Base-by-base conservation (phyloP, 2,888 invertebrate genomes). In the Oscheius sp. region DNA sequence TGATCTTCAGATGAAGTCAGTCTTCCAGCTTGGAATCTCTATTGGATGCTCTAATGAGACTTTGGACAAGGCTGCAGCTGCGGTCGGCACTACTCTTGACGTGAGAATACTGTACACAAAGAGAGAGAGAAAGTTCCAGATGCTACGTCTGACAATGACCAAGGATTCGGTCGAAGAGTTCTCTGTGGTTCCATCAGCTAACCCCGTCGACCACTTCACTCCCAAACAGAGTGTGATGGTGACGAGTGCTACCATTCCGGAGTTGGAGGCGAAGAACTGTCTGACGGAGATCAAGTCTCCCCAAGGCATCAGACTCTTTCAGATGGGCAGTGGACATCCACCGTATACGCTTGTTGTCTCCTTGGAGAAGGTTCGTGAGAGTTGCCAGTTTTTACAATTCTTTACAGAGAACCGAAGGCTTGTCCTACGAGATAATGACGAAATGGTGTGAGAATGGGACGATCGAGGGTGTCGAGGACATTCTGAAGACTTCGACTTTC, bases 191-290 rank as follows among this genome's bases (percentile, higher is more conserved):
- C 88, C 88, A 33, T 88, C 88, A 1, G 82, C 81, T 5, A 84
- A 84, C 55, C 88, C 88, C 1, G 75, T 79, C 2, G 88, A 88
- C 73, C 88, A 88, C 70, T 88, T 87, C 79, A 83, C 88, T 13
- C 87, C 87, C 7, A 76, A 80, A 57, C 81, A 86, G 65, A 75
- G 79, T 5, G 76, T 83, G 48, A 74, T 78, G 65, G 78, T 83
- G 29, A 86, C 87, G 3, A 51, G 68, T 55, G 83, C 81, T 60
- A 83, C 79, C 9, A 75, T 75, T 57, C 80, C 76, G 1, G 73
- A 78, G 53, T 70, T 82, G 10, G 75, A 77, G 53, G 72, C 72
- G 13, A 47, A 75, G 7, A 62, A 78, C 37, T 84, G 84, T 70
- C 71, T 82, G 13, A 75, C 68, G 42, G 76, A 79, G 51, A 57